Conservation (phyloP, 2,888 invertebrate genomes). For the Artemia sp. region DNA sequence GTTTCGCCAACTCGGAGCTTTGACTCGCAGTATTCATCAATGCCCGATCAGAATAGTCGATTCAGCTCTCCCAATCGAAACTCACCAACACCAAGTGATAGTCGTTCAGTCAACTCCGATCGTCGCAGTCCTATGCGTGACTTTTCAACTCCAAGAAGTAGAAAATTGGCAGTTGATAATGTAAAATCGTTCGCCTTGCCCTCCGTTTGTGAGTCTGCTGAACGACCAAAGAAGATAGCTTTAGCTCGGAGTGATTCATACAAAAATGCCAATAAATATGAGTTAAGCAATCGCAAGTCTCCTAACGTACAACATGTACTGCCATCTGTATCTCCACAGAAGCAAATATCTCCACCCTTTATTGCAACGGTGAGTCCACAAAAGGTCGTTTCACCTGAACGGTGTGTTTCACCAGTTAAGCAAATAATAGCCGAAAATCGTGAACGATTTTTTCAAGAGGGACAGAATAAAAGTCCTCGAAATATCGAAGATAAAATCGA, state of each 20-base stretch:
- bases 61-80: slow-evolving; percentile 11
- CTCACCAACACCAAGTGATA: slow-evolving; percentile 1
- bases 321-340: neutral
- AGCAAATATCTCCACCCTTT: neutral
- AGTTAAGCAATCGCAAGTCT: neutral
- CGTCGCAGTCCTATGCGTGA: slow-evolving; percentile 14
- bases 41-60: slow-evolving; percentile 8
- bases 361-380: neutral
- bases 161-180: neutral
- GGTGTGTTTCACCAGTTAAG: neutral
- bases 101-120: neutral
- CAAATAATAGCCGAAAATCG: slow-evolving; percentile 11
- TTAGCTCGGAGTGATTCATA: slow-evolving; percentile 3
- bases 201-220: slow-evolving; percentile 1
- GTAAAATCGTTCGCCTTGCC: neutral
- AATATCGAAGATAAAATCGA: neutral
- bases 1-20: slow-evolving; percentile 22
- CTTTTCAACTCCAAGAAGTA: neutral
- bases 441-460: slow-evolving; percentile 12
- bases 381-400: neutral
- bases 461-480: neutral
- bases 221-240: neutral
- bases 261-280: slow-evolving; percentile 2
- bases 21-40: slow-evolving; percentile 21
- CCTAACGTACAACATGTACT: neutral